Base-by-base conservation (phyloP, 1,140 invertebrate species). In the Venturia canescens region DNA sequence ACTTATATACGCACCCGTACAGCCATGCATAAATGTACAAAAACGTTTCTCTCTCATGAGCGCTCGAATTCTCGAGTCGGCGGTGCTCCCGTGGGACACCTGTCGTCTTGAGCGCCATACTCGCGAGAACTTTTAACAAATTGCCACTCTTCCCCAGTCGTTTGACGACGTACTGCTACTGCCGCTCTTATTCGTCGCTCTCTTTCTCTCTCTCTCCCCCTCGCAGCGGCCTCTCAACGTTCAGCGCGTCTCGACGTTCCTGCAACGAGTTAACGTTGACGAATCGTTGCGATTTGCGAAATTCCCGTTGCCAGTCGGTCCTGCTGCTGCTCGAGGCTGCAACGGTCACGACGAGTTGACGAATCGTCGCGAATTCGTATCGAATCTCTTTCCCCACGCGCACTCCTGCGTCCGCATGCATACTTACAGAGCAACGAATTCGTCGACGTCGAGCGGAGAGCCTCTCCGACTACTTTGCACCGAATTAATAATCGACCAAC, bases 211-310 rank as follows among this genome's bases (percentile, higher is more conserved):
- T 53, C 38, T 76, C 74, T 76, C 48, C 57, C 27, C 27, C 75
- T 60, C n/a, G n/a, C n/a, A n/a, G n/a, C n/a, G n/a, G n/a, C n/a
- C n/a, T n/a, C n/a, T n/a, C n/a, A n/a, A n/a, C n/a, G n/a, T n/a
- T 15, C 15, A 6, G 57, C 16, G 67, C 34, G 57, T 69, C 50
- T 50, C 83, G 72, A 48, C 78, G 71, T 80, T 63, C 70, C 50
- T 13, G 57, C 44, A 48, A 74, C 71, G 71, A 74, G 71, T 74
- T 74, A 74, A 74, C 71, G 48, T 74, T 74, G 71, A 74, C 48
- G 71, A 74, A 74, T 74, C 38, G 71, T 74, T 29, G 44, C 71
- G 71, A 74, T 74, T 74, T 74, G 71, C 71, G 71, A 74, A 74
- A 74, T 27, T 69, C 71, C 48, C 48, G 71, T 74, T 53, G 38